Percentiles rank a stretch among this genome's conserved stretches.
Conservation (phyloP, 2,113 vertebrate species). For the Oenanthe melanoleuca region DNA sequence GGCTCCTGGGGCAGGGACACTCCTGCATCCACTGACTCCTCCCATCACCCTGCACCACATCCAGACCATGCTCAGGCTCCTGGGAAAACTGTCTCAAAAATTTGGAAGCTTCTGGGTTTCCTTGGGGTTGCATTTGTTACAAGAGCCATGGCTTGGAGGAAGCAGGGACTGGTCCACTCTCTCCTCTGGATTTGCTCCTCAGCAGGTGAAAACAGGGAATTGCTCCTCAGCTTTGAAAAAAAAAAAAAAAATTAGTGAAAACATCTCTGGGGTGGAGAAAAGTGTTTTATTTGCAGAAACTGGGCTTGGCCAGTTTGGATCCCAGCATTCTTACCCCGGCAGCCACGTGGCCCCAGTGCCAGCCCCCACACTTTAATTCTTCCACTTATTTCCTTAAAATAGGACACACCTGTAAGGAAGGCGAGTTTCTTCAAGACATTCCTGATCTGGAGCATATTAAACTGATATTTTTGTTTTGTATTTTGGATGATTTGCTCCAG, state of each 20-base stretch:
- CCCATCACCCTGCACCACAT: fast-evolving
- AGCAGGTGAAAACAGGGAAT: not conserved
- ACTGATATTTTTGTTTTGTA: slow-evolving; percentile 64
- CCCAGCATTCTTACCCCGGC: not conserved
- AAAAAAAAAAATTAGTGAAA: not conserved
- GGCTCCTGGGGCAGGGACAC: fast-evolving
- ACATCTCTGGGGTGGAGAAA: not conserved
- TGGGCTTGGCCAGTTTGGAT: not conserved
- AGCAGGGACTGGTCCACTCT: fast-evolving
- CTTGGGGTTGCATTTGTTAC: no score
- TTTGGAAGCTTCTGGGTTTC: not conserved
- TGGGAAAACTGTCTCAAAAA: not conserved
- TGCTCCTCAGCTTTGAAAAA: not conserved
- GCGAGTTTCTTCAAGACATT: slow-evolving; percentile 46
- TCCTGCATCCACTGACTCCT: not conserved
- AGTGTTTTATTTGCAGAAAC: not conserved
- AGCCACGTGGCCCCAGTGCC: not conserved
- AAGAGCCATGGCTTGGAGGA: fast-evolving
- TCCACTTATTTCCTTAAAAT: slow-evolving; percentile 52
- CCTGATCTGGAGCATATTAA: slow-evolving; percentile 55
- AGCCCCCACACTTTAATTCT: slow-evolving; percentile 4
- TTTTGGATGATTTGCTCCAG: slow-evolving; percentile 64
- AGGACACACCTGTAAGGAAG: slow-evolving; percentile 58
- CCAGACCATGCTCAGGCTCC: not conserved
- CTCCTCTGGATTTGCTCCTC: not conserved